These are phyloP conservation scores for Meloidogyne floridensis DNA, from an alignment of 1,140 invertebrate species.

Conservation along the genomic window DNA sequence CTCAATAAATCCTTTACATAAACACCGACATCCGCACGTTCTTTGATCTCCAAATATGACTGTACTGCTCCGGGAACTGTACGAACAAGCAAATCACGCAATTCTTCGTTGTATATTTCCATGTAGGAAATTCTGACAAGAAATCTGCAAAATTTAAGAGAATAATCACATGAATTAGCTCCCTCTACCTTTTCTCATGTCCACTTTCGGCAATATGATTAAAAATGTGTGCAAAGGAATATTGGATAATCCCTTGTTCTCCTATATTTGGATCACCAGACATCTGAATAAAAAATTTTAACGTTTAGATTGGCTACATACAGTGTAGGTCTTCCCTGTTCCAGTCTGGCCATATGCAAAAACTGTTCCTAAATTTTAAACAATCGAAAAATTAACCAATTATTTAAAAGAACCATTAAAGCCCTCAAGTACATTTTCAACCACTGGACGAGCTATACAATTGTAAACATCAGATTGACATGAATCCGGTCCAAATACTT, in stretches of 20 bases:
- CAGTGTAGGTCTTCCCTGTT: conserved; percentile 79
- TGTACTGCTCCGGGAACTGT: conserved; percentile 31
- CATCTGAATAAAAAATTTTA: conserved; percentile 66
- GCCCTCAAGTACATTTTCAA: conserved; percentile 86
- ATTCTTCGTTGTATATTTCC: conserved; percentile 90
- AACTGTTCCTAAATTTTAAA: conserved; percentile 72
- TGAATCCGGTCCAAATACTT: conserved; percentile 76
- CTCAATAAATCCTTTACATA: conserved; percentile 79
- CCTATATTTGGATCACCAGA: neutral
- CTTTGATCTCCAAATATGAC: conserved; percentile 71
- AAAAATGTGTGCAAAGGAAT: conserved; percentile 87
- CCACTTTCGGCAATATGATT: conserved; percentile 77
- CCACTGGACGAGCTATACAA: conserved; percentile 77
- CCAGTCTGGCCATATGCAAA: conserved; percentile 85
- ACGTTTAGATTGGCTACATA: conserved; percentile 71
- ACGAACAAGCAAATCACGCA: conserved; percentile 75
- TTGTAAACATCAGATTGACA: conserved; percentile 79
- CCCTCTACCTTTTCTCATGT: conserved; percentile 74
- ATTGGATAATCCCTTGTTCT: conserved; percentile 80
- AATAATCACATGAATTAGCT: conserved; percentile 41
- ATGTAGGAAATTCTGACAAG: conserved; percentile 84
- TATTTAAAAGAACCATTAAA: conserved; percentile 69
- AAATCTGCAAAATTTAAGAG: conserved; percentile 70
- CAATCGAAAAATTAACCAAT: neutral
- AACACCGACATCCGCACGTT: conserved; percentile 79